These are phyloP conservation scores for Anarrhichthys ocellatus DNA, from an alignment of 2,113 vertebrate species.

Conservation along the genomic window DNA sequence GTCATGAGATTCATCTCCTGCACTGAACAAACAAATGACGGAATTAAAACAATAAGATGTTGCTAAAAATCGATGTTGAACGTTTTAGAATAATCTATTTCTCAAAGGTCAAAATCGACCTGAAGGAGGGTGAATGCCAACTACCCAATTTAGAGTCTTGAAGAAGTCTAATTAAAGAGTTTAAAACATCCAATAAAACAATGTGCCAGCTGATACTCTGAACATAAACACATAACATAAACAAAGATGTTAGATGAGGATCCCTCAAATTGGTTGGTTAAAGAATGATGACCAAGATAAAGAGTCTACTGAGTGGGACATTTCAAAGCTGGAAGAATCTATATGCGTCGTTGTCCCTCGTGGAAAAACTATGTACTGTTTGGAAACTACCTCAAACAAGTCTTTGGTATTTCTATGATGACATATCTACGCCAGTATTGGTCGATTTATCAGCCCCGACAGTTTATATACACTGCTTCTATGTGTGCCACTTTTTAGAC, in stretches of 20 bases:
- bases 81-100: neutral
- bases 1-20: slow-evolving; percentile 1
- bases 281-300: neutral
- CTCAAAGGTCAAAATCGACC: slow-evolving; percentile 1
- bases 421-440: neutral
- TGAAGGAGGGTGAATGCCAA: neutral
- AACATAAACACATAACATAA: neutral
- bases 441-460: neutral
- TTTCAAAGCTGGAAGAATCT: neutral
- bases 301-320: too few relatives aligned
- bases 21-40: slow-evolving; percentile 1
- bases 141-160: neutral
- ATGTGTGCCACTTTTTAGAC: neutral
- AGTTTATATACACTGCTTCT: neutral
- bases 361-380: neutral
- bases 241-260: neutral
- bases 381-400: neutral
- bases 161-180: neutral
- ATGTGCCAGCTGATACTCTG: neutral
- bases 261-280: neutral
- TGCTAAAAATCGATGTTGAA: neutral
- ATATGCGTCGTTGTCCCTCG: neutral
- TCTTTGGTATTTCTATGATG: neutral
- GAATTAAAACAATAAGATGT: neutral
- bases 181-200: neutral